A percentile compares a stretch with the other conserved stretches of the same genome.
Conservation (phyloP, 2,888 invertebrate species). For the Synanthedon tipuliformis region DNA sequence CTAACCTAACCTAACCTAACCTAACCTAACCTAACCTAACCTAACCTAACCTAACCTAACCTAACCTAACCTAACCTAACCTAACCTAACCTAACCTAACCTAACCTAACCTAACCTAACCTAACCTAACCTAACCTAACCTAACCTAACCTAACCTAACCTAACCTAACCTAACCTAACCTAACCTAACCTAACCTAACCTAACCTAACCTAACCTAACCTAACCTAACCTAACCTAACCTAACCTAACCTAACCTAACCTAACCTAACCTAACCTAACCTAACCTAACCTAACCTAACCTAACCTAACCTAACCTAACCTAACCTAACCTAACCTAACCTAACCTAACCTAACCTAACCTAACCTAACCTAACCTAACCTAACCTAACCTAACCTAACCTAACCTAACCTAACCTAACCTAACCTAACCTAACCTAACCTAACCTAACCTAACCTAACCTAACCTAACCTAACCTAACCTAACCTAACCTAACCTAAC, state of each 20-base stretch:
- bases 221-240: conserved; percentile 8
- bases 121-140: too few species aligned
- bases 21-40: too few species aligned
- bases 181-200: conserved; percentile 11
- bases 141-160: too few species aligned
- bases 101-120: too few species aligned
- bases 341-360: background rate
- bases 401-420: conserved; percentile 6
- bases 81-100: too few species aligned
- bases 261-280: conserved; percentile 8
- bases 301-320: conserved; percentile 9
- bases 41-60: too few species aligned
- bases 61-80: too few species aligned
- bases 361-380: conserved; percentile 5
- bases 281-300: conserved; percentile 8
- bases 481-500: conserved; percentile 7
- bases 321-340: conserved; percentile 7
- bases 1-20: too few species aligned
- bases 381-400: conserved; percentile 1
- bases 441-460: background rate
- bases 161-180: too few species aligned
- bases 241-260: conserved; percentile 8
- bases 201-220: conserved; percentile 11
- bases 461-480: conserved; percentile 5
- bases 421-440: conserved; percentile 5